These are phyloP conservation scores for Muricea muricata DNA, from an alignment of 92 coral and sea anemone genomes.

Conservation along the genomic window DNA sequence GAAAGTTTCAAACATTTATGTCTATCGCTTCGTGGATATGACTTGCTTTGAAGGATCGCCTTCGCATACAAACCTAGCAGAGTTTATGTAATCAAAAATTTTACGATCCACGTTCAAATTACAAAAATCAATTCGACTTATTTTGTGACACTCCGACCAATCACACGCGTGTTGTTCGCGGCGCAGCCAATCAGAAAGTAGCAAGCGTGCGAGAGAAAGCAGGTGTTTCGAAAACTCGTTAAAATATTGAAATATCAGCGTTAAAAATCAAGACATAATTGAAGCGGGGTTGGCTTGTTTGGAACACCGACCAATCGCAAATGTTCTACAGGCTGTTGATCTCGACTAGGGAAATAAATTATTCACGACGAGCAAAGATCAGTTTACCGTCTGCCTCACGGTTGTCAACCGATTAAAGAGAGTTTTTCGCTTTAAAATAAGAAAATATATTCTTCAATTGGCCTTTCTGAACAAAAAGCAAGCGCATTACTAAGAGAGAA, in stretches of 20 bases:
- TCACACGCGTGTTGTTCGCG: background rate
- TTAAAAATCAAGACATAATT: background rate
- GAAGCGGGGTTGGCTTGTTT: background rate
- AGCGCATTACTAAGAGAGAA: too few relatives aligned
- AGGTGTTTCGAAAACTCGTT: conserved; percentile 22
- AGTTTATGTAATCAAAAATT: background rate
- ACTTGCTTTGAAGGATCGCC: background rate
- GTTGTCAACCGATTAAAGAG: background rate
- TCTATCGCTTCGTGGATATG: background rate
- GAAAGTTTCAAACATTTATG: background rate
- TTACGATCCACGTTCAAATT: background rate
- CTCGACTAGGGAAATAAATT: conserved; percentile 11
- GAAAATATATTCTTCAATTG: background rate
- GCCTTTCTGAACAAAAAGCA: background rate
- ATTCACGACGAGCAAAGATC: conserved; percentile 28
- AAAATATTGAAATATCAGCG: conserved; percentile 33
- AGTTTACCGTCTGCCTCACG: background rate
- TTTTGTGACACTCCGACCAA: background rate
- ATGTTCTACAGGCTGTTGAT: background rate
- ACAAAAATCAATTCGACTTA: background rate
- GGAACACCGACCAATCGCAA: background rate
- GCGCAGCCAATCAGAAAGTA: background rate
- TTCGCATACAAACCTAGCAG: background rate
- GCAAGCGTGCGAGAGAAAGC: background rate
- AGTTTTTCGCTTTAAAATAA: background rate